A percentile compares a stretch with the other conserved stretches of the same genome.
These are phyloP conservation scores for Leptinotarsa juncta DNA, from an alignment of 2,888 invertebrate genomes.

Conservation along the genomic window DNA sequence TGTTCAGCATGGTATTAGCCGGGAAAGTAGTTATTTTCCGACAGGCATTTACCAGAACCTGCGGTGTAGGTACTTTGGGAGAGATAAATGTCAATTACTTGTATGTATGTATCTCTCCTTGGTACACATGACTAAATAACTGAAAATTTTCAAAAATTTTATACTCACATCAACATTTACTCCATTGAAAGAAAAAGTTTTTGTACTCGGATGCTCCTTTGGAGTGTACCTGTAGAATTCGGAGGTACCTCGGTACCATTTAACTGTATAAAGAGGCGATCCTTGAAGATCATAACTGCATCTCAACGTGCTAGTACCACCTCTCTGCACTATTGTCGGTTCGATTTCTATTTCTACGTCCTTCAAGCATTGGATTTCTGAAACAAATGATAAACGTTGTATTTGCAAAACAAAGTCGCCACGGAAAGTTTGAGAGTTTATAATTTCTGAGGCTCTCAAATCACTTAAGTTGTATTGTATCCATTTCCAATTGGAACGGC, in stretches of 20 bases:
- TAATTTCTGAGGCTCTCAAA: no score
- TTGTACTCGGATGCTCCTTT: slow-evolving; percentile 77
- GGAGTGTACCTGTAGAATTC: slow-evolving; percentile 88
- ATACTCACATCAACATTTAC: slow-evolving; percentile 85
- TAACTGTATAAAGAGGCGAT: slow-evolving; percentile 82
- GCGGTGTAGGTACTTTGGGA: no score
- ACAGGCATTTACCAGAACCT: no score
- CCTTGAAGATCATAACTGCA: slow-evolving; percentile 83
- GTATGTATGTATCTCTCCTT: no score
- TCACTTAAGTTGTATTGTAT: no score
- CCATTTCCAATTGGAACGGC: no score
- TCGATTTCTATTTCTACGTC: slow-evolving; percentile 78
- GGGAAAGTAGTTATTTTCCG: no score
- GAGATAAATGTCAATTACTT: no score
- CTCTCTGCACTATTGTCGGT: slow-evolving; percentile 77
- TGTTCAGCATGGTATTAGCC: no score
- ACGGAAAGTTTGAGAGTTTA: no score
- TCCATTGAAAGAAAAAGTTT: slow-evolving; percentile 79
- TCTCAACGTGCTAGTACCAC: slow-evolving; percentile 76
- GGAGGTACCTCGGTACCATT: slow-evolving; percentile 86
- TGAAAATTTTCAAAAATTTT: not conserved
- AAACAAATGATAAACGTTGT: slow-evolving; percentile 44
- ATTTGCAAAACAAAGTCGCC: not conserved
- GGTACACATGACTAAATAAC: no score
- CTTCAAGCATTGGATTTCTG: slow-evolving; percentile 75